Percentiles rank a stretch among this genome's conserved stretches.
Conservation (phyloP, 2,113 vertebrate genomes). For the Picathartes gymnocephalus region DNA sequence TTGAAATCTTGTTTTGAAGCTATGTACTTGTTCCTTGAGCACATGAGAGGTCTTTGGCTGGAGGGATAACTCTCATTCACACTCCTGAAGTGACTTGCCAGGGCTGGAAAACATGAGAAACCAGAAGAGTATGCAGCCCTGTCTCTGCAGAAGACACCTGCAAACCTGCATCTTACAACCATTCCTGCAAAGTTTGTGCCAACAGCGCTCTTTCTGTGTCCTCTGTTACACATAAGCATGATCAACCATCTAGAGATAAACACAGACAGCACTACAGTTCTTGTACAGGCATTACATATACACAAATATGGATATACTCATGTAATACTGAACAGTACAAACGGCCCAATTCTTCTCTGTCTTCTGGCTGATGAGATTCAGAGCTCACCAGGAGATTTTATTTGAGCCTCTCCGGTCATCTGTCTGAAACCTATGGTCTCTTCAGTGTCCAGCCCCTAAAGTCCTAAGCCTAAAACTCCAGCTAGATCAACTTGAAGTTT, state of each 20-base stretch:
- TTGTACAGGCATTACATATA: background rate
- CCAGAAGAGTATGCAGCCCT: background rate
- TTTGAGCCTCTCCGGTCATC: background rate
- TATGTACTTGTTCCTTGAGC: background rate
- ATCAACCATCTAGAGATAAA: background rate
- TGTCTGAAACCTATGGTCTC: background rate
- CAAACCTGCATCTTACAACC: background rate
- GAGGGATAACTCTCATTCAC: background rate
- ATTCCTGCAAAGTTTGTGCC: background rate
- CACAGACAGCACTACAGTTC: background rate
- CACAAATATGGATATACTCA: background rate
- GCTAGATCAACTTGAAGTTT: background rate
- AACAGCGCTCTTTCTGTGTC: background rate
- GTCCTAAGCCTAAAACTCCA: background rate
- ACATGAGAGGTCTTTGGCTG: background rate
- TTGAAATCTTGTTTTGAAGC: background rate
- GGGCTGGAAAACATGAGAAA: background rate
- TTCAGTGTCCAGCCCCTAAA: background rate
- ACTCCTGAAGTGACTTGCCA: background rate
- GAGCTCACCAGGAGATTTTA: background rate
- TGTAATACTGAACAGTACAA: background rate
- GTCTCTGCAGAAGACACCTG: background rate
- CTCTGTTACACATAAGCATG: background rate
- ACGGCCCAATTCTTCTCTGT: background rate
- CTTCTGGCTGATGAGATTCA: background rate